Evolutionary conservation across 2,888 invertebrate genomes (phyloP).

Genomic region (Catocala nupta): DNA sequence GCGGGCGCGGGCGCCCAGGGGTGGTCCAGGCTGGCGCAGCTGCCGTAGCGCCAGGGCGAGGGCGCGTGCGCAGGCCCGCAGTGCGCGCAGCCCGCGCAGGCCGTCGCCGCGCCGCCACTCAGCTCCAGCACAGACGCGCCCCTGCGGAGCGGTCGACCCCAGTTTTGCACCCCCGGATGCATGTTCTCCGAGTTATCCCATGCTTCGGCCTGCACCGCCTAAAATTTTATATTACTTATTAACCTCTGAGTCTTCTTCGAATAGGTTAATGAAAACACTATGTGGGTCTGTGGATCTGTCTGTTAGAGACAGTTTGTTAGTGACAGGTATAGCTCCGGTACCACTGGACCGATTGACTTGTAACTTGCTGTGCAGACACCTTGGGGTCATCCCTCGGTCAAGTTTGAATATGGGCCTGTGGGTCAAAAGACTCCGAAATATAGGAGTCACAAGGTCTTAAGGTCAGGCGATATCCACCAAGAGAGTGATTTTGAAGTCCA

Average conservation of each 20-base stretch:
- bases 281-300: too few species aligned
- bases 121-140: constrained; percentile 80
- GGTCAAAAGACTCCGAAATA: too few species aligned
- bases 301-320: too few species aligned
- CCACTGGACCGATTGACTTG: too few species aligned
- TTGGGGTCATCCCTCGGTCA: too few species aligned
- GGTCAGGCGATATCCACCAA: too few species aligned
- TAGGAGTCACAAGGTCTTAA: too few species aligned
- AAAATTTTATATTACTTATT: constrained; percentile 12
- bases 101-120: constrained; percentile 55
- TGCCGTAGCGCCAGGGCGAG: constrained; percentile 78
- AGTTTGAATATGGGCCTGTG: too few species aligned
- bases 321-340: too few species aligned
- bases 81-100: constrained; percentile 61
- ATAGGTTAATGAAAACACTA: not conserved
- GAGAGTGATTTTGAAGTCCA: too few species aligned
- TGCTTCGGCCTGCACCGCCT: constrained; percentile 56
- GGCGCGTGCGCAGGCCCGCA: constrained; percentile 59
- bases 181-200: constrained; percentile 71
- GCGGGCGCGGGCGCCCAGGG: constrained; percentile 62
- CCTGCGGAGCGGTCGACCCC: constrained; percentile 76
- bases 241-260: too few species aligned
- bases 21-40: constrained; percentile 80
- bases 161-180: constrained; percentile 55
- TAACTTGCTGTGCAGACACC: too few species aligned